These are phyloP conservation scores for Sicus ferrugineus DNA, from an alignment of 2,888 invertebrate genomes.

Conservation along the genomic window DNA sequence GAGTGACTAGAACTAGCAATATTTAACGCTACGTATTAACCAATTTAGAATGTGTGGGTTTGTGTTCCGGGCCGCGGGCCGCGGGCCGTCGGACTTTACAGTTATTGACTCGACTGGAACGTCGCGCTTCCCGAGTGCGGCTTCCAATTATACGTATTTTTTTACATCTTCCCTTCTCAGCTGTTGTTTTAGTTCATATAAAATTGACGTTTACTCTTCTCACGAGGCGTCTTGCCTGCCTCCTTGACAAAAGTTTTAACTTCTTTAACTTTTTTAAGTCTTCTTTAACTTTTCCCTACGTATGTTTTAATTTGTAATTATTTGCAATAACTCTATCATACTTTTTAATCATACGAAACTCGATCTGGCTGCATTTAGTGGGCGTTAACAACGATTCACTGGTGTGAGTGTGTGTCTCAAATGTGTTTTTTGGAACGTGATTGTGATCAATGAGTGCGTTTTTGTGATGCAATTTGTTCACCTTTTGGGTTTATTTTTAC, in stretches of 20 bases:
- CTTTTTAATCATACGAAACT: background rate
- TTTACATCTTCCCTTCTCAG: no score
- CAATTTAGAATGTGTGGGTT: conserved; percentile 28
- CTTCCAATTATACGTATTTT: background rate
- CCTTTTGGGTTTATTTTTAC: background rate
- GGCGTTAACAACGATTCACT: conserved; percentile 2
- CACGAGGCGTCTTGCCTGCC: background rate
- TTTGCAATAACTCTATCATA: background rate
- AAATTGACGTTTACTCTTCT: conserved; percentile 31
- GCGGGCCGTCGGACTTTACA: background rate
- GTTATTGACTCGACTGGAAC: background rate
- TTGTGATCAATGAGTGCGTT: conserved; percentile 5
- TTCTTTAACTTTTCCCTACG: background rate
- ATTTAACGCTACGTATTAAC: no score
- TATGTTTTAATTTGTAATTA: background rate
- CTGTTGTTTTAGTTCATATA: background rate
- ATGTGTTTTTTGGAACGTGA: background rate
- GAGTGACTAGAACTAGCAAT: no score
- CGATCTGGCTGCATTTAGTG: background rate
- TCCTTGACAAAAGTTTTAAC: background rate
- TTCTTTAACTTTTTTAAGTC: background rate
- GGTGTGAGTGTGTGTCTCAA: conserved; percentile 10
- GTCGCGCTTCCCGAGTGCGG: background rate
- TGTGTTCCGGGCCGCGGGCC: conserved; percentile 16
- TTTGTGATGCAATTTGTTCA: conserved; percentile 6